Conservation (phyloP, 35 echinoderm and acorn worm species). For the Ophioderma brevispina region DNA sequence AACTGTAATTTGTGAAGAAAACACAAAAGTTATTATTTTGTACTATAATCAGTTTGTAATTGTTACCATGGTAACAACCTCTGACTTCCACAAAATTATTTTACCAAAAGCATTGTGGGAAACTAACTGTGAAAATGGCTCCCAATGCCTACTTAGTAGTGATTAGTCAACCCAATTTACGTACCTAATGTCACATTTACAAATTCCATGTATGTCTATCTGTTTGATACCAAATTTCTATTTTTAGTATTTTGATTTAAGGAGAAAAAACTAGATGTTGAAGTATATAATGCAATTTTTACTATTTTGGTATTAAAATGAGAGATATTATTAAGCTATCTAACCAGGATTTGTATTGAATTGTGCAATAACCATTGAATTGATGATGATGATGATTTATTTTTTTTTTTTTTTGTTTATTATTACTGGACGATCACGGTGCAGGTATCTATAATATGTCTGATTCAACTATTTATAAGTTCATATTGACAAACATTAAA, state of each 20-base stretch:
- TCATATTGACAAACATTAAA: slow-evolving; percentile 12
- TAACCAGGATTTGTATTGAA: slow-evolving; percentile 13
- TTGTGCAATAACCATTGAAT: slow-evolving; percentile 40
- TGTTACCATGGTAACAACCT: background rate
- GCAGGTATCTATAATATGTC: background rate
- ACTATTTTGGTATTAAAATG: slow-evolving; percentile 55
- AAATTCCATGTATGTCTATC: slow-evolving; percentile 4
- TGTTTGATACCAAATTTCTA: slow-evolving; percentile 62
- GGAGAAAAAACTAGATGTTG: slow-evolving; percentile 47
- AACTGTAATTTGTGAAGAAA: no score
- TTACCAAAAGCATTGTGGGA: no score
- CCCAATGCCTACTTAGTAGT: no score
- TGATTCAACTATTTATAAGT: slow-evolving; percentile 11
- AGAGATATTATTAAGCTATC: slow-evolving; percentile 31
- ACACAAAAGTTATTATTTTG: no score
- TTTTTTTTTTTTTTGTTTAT: no score
- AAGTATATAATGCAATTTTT: slow-evolving; percentile 56
- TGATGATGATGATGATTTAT: background rate
- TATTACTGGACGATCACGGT: background rate
- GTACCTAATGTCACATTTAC: background rate
- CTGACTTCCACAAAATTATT: background rate
- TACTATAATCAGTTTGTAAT: background rate
- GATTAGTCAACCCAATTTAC: background rate
- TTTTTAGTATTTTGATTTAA: slow-evolving; percentile 57
- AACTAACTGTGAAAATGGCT: no score